A percentile compares a stretch with the other conserved stretches of the same genome.
Conservation (phyloP, 1,140 invertebrate genomes). For the Propsilocerus akamusi region DNA sequence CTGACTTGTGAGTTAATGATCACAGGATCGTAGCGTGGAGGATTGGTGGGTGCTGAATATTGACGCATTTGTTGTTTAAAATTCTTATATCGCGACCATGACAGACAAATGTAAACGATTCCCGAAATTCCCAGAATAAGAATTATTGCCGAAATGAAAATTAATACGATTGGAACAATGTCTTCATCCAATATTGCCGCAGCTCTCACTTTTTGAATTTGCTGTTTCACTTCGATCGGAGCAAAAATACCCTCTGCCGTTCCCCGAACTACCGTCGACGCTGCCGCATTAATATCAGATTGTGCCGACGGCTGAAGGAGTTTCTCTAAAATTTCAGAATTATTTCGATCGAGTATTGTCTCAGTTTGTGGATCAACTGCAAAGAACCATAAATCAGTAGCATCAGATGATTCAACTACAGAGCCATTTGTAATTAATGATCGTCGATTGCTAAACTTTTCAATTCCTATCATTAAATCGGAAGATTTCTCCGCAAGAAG, state of each 20-base stretch:
- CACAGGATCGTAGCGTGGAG: constrained; percentile 52
- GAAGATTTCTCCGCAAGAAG: constrained; percentile 49
- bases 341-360: constrained; percentile 50
- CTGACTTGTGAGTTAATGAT: constrained; percentile 37
- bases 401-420: constrained; percentile 46
- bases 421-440: constrained; percentile 50
- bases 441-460: constrained; percentile 50
- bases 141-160: constrained; percentile 71
- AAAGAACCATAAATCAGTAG: constrained; percentile 76
- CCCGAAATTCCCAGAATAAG: constrained; percentile 66
- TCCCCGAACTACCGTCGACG: constrained; percentile 39
- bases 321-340: constrained; percentile 35
- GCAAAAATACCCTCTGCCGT: constrained; percentile 47
- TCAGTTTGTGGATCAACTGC: constrained; percentile 61
- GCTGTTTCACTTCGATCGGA: constrained; percentile 25
- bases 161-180: constrained; percentile 69
- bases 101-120: constrained; percentile 80
- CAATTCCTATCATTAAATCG: constrained; percentile 54
- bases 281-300: constrained; percentile 42
- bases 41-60: constrained; percentile 39
- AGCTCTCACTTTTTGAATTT: constrained; percentile 25
- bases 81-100: constrained; percentile 74
- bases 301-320: constrained; percentile 35
- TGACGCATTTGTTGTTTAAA: constrained; percentile 58
- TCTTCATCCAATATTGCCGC: constrained; percentile 40